Base-by-base conservation (phyloP, 2,113 vertebrate genomes). In the Toxostoma redivivum region DNA sequence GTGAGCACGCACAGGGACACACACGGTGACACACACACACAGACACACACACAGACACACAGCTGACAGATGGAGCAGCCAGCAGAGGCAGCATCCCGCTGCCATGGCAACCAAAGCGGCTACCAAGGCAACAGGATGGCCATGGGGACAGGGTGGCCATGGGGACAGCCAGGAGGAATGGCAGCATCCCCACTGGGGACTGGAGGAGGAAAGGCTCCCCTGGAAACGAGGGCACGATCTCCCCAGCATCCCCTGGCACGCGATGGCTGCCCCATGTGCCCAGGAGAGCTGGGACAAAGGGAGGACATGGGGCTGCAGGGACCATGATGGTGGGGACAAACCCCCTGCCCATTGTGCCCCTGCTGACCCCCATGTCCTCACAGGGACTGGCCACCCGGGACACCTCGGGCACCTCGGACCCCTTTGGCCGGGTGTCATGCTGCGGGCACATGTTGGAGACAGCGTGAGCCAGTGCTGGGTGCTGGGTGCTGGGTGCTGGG, bases 331-430 rank as follows among this genome's bases (percentile, higher is more conserved):
- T 1, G 11, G 61, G 48, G 31, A 30, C 15, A 11, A 23, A 13
- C 6, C 5, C 50, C 11, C 44, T 21, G 40, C 15, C 47, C 8
- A 1, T 35, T 3, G 50, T 11, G 3, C 14, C 66, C 53, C 8
- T 1, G 0, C 72, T 71, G 78, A 45, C 28, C 64, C 21, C 38
- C 24, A 1, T 11, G 37, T 64, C 58, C 50, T 57, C n/a, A 4
- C 96, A 99, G 99, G 94, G 99, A 99, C 96, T 99, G 97, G 98
- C 98, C 22, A 98, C 99, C 4, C 97, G 98, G 60, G 99, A 99
- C 91, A 97, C 98, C 85, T 98, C 98, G 0, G 99, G 99, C 60
- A 98, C 99, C 3, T 99, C 99, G 0, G 99, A 99, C 96, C 99
- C 99, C 7, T 99, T 99, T 17, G 98, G 98, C 11, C 98, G 98